Evolutionary conservation across 2,113 vertebrate species (phyloP).

Genomic region (Hyaena hyaena): DNA sequence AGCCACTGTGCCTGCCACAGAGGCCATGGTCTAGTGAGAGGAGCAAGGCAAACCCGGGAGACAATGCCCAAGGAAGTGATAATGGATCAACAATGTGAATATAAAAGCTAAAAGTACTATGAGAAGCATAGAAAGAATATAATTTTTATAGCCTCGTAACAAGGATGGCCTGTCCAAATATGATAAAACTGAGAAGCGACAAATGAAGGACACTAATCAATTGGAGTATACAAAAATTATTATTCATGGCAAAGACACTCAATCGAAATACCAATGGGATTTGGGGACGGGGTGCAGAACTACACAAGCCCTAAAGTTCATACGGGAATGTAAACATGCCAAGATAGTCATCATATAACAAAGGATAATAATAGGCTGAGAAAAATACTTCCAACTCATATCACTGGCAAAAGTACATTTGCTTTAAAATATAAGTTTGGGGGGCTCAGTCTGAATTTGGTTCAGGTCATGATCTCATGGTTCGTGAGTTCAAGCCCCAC

Average conservation of each 20-base stretch:
- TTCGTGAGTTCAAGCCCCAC: too few species aligned
- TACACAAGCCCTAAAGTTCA: conserved; percentile 21
- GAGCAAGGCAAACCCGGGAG: not conserved
- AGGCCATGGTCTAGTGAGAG: not conserved
- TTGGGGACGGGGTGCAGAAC: not conserved
- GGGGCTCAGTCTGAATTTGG: too few species aligned
- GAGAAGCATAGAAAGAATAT: not conserved
- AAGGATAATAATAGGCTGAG: not conserved
- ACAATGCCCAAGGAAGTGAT: not conserved
- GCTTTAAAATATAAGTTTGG: conserved; percentile 27
- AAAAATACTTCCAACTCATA: conserved; percentile 38
- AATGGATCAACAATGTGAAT: not conserved
- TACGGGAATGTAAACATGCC: not conserved
- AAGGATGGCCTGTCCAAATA: conserved; percentile 16
- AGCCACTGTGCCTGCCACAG: not conserved
- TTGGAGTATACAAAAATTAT: conserved; percentile 15
- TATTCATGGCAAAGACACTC: conserved; percentile 40
- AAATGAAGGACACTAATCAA: not conserved
- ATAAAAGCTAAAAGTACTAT: not conserved
- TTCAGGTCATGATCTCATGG: too few species aligned
- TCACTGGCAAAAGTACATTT: conserved; percentile 28
- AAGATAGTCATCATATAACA: conserved; percentile 13
- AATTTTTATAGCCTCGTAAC: not conserved
- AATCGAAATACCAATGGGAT: conserved; percentile 36
- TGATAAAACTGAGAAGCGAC: not conserved